Percentiles rank a stretch among this genome's conserved stretches.
Evolutionary conservation across 2,888 invertebrate species (phyloP).

Genomic region (Xestia rhomboidea): DNA sequence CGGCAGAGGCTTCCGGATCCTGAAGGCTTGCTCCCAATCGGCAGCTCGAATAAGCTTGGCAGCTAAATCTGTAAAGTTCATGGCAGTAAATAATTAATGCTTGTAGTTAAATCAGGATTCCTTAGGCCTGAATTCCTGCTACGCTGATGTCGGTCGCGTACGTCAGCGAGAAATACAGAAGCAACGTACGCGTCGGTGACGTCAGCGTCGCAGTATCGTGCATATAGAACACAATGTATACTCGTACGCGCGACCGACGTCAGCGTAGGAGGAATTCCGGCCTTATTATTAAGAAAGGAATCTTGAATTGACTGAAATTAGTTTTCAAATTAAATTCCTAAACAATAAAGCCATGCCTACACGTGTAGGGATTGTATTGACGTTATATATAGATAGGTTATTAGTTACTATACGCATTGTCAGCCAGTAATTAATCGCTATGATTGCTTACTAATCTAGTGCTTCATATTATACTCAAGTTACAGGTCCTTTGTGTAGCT

Average conservation of each 20-base stretch:
- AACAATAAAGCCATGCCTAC: not conserved
- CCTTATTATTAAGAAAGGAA: not conserved
- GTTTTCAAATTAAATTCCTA: not conserved
- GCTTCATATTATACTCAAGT: conserved; percentile 25
- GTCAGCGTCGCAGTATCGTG: too few species aligned
- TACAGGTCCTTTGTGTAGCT: conserved; percentile 27
- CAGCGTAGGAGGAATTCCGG: too few species aligned
- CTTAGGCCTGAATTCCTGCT: not conserved
- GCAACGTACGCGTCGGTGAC: too few species aligned
- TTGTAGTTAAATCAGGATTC: not conserved
- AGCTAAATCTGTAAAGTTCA: not conserved
- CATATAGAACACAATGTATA: too few species aligned
- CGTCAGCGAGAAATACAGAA: too few species aligned
- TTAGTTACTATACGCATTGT: not conserved
- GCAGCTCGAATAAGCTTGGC: too few species aligned
- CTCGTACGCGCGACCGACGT: too few species aligned
- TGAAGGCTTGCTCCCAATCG: too few species aligned
- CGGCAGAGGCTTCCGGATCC: conserved; percentile 93
- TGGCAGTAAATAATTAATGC: not conserved
- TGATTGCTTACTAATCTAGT: conserved; percentile 29
- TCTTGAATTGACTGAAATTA: not conserved
- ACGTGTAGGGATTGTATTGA: not conserved
- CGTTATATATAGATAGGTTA: not conserved
- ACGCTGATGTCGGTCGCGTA: too few species aligned
- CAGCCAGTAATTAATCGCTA: conserved; percentile 30